phyloP scores from a whole-genome alignment of 2,797 vertebrate species.

The Botia almorhae region DNA sequence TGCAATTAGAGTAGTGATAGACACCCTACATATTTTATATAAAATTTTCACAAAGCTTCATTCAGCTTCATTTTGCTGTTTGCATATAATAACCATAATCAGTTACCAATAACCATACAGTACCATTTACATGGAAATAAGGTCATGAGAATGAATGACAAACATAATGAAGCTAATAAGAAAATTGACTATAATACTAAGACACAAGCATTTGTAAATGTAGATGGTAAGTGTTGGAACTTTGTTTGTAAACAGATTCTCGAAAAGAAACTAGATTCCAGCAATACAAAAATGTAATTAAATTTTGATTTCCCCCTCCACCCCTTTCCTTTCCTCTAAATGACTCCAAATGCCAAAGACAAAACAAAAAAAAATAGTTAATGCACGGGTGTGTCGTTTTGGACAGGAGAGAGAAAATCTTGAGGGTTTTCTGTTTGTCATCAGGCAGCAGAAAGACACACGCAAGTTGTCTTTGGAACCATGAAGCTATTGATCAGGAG shows the following conservation, averaged over 20 bases:
- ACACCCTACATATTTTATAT: too few relatives aligned
- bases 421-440: conserved; percentile 33
- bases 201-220: background rate
- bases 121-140: background rate
- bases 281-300: conserved; percentile 8
- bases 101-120: background rate
- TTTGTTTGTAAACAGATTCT: background rate
- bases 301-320: background rate
- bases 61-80: too few relatives aligned
- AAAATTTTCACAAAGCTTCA: too few relatives aligned
- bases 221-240: background rate
- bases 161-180: background rate
- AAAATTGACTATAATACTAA: background rate
- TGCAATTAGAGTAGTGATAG: background rate
- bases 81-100: too few relatives aligned
- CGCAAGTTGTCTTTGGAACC: conserved; percentile 28
- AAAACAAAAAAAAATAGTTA: conserved; percentile 4
- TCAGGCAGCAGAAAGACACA: conserved; percentile 20
- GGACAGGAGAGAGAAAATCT: background rate
- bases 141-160: background rate
- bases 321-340: background rate
- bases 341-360: background rate
- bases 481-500: conserved; percentile 42
- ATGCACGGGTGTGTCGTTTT: conserved; percentile 20
- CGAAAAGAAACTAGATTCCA: background rate